Percentiles rank a stretch among this genome's conserved stretches.
Conservation (phyloP, 2,797 vertebrate genomes). For the Enteromius mattozi region DNA sequence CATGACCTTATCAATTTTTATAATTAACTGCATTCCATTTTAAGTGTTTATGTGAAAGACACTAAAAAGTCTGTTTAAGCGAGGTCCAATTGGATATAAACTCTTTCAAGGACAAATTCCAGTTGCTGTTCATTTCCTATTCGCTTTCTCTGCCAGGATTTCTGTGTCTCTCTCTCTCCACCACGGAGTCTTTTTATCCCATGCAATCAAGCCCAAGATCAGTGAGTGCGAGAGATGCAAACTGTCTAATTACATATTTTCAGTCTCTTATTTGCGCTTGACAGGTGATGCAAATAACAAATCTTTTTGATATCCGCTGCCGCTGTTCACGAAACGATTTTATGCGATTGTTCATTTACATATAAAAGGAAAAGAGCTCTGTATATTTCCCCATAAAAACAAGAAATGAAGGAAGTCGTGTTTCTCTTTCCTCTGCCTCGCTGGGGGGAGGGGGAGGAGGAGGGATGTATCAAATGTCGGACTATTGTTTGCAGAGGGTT, state of each 20-base stretch:
- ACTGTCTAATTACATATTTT: conserved; percentile 74
- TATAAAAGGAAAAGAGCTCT: conserved; percentile 69
- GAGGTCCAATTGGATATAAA: conserved; percentile 53
- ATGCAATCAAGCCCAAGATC: conserved; percentile 68
- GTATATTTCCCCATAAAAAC: conserved; percentile 56
- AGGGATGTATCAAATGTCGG: conserved; percentile 71
- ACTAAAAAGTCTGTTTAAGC: conserved; percentile 55
- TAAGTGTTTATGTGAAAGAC: conserved; percentile 59
- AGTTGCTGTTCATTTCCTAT: conserved; percentile 29
- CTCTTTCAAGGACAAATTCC: conserved; percentile 68
- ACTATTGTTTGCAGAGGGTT: conserved; percentile 74
- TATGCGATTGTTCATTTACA: conserved; percentile 68
- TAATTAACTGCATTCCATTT: background rate
- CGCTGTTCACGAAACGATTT: conserved; percentile 31
- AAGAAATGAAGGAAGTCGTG: conserved; percentile 46
- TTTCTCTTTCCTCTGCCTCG: conserved; percentile 31
- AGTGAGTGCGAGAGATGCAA: conserved; percentile 65
- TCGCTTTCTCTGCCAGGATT: background rate
- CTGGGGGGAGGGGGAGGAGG: conserved; percentile 4
- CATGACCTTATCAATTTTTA: background rate
- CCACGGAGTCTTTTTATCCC: conserved; percentile 40
- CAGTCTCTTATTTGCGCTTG: conserved; percentile 64
- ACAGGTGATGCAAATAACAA: conserved; percentile 68
- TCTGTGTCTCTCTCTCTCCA: background rate
- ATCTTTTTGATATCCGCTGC: conserved; percentile 67